Base-by-base conservation (phyloP, 2,113 vertebrate genomes). In the Prionailurus viverrinus region DNA sequence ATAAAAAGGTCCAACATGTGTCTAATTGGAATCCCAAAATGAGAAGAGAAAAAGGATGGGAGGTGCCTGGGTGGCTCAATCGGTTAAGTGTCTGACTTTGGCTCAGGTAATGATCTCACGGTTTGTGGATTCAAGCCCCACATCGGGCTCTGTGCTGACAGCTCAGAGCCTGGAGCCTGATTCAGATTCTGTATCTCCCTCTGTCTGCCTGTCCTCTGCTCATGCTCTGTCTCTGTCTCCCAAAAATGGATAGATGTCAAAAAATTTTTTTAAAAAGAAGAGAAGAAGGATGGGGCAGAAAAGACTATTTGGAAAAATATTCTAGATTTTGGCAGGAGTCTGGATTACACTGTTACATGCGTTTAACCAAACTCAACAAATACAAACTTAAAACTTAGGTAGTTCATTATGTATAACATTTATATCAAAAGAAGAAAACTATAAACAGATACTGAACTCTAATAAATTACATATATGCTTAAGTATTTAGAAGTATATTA, bases 351-450 rank as follows among this genome's bases (percentile, higher is more conserved):
- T 97, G 14, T 36, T 86, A 53, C 18, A 65, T 15, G 7, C 12
- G 31, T 79, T 61, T 83, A 48, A 84, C 76, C 91, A 92, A 93
- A 93, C 69, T 87, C 29, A 96, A 94, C 73, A 97, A 95, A 87
- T 36, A 86, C 27, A 96, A 10, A 80, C 73, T 91, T 91, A 78
- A 95, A 95, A 65, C 33, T 19, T 48, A 19, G 58, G 87, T 27
- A 76, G 58, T 31, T 88, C 48, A 55, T 4, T 89, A 15, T 36
- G 7, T 65, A 1, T 74, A 95, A 84, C 48, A 58, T 88, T 93
- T 84, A 65, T 63, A 23, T 66, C 39, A 74, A 85, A 94, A 97
- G 33, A 94, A 73, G 53, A 83, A 76, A 84, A 61, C 23, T 63
- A 0, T 83, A 86, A 90, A 80, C 19, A 92, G 7, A 91, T 61